These are phyloP conservation scores for Deilephila porcellus DNA, from an alignment of 2,888 invertebrate species.

Conservation along the genomic window DNA sequence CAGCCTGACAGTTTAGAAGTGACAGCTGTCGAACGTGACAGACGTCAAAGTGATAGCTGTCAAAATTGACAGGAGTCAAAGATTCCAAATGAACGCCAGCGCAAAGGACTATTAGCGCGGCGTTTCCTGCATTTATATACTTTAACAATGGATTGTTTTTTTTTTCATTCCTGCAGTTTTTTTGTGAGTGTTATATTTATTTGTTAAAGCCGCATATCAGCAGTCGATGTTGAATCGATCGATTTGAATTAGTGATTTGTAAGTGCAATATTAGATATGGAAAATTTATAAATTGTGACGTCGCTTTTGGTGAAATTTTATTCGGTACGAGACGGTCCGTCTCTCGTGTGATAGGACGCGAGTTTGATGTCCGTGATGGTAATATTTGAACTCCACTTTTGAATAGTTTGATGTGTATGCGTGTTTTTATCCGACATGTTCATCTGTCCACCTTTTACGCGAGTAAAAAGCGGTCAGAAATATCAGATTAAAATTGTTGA, in stretches of 20 bases:
- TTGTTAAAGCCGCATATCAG: conserved; percentile 10
- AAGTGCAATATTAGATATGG: conserved; percentile 24
- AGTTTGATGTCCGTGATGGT: too few relatives aligned
- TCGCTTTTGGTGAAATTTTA: neutral
- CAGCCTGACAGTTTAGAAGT: conserved; percentile 89
- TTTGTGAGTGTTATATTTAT: conserved; percentile 23
- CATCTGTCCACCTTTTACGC: too few relatives aligned
- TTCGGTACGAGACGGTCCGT: neutral
- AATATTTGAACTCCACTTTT: neutral
- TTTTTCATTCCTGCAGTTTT: conserved; percentile 21
- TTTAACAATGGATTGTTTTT: conserved; percentile 15
- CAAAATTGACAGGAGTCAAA: neutral
- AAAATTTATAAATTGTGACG: conserved; percentile 24
- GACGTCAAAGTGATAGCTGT: neutral
- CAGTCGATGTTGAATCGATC: neutral
- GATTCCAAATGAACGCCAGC: conserved; percentile 8
- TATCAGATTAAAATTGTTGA: too few relatives aligned
- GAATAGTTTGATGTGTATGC: neutral
- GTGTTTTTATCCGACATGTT: neutral
- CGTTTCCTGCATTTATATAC: conserved; percentile 22
- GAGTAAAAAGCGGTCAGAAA: too few relatives aligned
- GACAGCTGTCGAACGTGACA: neutral
- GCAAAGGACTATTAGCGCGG: conserved; percentile 8
- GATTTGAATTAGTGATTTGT: conserved; percentile 12
- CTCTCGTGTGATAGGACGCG: neutral